Evolutionary conservation across 2,888 invertebrate genomes (phyloP).

Genomic region (Acrobasis consociella): DNA sequence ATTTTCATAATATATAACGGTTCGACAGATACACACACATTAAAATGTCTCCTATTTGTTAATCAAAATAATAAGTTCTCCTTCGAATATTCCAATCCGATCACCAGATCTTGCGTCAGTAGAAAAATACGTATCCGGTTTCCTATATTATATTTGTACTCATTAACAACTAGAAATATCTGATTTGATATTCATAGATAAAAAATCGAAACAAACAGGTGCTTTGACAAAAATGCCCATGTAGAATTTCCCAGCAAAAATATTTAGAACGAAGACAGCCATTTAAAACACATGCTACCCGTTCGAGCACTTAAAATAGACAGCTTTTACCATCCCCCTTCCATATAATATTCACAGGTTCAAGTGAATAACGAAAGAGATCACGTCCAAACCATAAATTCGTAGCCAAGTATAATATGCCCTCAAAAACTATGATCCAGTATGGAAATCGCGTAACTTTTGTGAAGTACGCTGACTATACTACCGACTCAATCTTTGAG

Average conservation of each 20-base stretch:
- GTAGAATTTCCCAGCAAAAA: slow-evolving; percentile 5
- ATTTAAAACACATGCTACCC: slow-evolving; percentile 23
- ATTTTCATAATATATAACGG: too few species aligned
- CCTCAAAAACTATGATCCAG: slow-evolving; percentile 40
- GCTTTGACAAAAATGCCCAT: background rate
- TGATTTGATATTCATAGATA: too few species aligned
- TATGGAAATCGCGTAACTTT: slow-evolving; percentile 39
- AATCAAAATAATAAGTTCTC: too few species aligned
- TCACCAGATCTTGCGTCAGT: too few species aligned
- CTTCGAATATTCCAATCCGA: too few species aligned
- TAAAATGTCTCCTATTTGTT: too few species aligned
- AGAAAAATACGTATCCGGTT: too few species aligned
- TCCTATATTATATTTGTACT: too few species aligned
- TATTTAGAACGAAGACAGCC: slow-evolving; percentile 7
- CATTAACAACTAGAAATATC: too few species aligned
- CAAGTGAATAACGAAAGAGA: slow-evolving; percentile 42
- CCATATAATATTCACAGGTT: slow-evolving; percentile 40
- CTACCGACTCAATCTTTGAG: slow-evolving; percentile 14
- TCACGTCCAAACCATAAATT: slow-evolving; percentile 53
- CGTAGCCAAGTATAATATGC: slow-evolving; percentile 42
- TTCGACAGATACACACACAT: too few species aligned
- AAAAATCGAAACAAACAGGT: background rate
- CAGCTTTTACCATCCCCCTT: slow-evolving; percentile 26
- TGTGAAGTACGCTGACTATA: slow-evolving; percentile 12
- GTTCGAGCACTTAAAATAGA: slow-evolving; percentile 22